These are phyloP conservation scores for Hemibagrus guttatus DNA, from an alignment of 2,797 vertebrate genomes.

Conservation along the genomic window DNA sequence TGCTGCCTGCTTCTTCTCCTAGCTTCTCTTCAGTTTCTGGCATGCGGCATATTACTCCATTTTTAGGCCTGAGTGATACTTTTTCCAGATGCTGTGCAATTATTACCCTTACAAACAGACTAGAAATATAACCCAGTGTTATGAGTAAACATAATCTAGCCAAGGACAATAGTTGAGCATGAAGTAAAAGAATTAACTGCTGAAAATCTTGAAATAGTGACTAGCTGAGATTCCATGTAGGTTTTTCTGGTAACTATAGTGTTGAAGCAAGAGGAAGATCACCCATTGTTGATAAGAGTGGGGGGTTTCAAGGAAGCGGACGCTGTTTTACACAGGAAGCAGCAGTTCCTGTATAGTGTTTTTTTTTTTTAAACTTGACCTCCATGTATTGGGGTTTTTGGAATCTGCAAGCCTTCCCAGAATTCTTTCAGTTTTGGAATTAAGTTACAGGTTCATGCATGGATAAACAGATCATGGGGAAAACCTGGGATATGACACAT, in stretches of 20 bases:
- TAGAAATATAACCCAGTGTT: slow-evolving; percentile 18
- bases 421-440: background rate
- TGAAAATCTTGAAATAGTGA: background rate
- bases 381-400: slow-evolving; percentile 44
- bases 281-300: slow-evolving; percentile 62
- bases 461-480: slow-evolving; percentile 5
- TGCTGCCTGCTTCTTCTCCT: slow-evolving; percentile 57
- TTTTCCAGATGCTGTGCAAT: slow-evolving; percentile 38
- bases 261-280: slow-evolving; percentile 57
- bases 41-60: slow-evolving; percentile 36
- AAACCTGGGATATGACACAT: background rate
- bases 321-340: slow-evolving; percentile 75
- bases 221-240: background rate
- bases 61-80: slow-evolving; percentile 55
- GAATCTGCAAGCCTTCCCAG: slow-evolving; percentile 36
- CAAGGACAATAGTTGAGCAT: background rate
- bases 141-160: background rate
- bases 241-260: slow-evolving; percentile 23
- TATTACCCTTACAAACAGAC: background rate
- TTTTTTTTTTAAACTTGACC: slow-evolving; percentile 53
- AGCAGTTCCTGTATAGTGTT: slow-evolving; percentile 72
- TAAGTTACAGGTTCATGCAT: background rate
- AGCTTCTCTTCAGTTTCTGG: slow-evolving; percentile 32
- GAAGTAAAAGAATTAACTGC: background rate
- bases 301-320: slow-evolving; percentile 73